A percentile compares a stretch with the other conserved stretches of the same genome.
Conservation (phyloP, 2,888 invertebrate genomes). For the Strigamia maritima region DNA sequence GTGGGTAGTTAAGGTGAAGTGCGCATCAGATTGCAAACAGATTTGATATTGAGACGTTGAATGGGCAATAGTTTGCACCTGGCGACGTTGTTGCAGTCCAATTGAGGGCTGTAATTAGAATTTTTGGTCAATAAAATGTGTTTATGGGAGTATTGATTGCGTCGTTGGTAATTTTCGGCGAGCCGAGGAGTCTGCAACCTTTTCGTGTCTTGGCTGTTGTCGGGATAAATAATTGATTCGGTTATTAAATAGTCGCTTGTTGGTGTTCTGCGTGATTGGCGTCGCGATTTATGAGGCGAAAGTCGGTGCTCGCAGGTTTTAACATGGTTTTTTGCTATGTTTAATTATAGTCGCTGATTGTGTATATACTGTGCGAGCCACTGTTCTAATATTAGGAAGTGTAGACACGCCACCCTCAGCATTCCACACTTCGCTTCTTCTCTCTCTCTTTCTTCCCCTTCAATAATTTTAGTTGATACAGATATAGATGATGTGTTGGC, state of each 20-base stretch:
- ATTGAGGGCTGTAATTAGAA: background rate
- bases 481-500: background rate
- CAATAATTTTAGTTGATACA: background rate
- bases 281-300: background rate
- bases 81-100: background rate
- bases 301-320: background rate
- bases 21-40: background rate
- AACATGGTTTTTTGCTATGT: background rate
- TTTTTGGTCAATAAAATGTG: conserved; percentile 23
- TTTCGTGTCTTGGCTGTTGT: conserved; percentile 8
- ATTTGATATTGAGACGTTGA: background rate
- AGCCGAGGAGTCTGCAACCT: conserved; percentile 13
- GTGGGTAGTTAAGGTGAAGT: background rate
- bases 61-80: background rate
- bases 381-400: background rate
- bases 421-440: background rate
- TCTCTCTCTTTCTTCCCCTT: background rate
- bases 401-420: conserved; percentile 9
- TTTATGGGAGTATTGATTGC: conserved; percentile 25
- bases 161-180: background rate
- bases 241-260: background rate
- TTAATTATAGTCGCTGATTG: background rate
- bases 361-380: background rate
- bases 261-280: background rate
- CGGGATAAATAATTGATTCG: conserved; percentile 25